Evolutionary conservation across 2,113 vertebrate genomes (phyloP).

Genomic region (Mustelus asterias): DNA sequence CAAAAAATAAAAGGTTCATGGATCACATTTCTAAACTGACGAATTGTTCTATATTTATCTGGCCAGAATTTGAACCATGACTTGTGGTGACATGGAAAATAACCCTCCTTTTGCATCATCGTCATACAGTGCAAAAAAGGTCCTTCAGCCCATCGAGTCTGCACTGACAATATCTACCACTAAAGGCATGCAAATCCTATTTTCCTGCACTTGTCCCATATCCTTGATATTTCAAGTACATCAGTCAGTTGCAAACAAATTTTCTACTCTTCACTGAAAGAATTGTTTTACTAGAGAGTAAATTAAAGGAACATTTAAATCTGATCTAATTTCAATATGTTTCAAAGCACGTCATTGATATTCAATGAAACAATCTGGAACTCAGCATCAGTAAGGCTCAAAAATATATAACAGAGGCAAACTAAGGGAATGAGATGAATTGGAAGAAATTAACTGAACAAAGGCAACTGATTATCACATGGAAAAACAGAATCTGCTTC

Average conservation of each 20-base stretch:
- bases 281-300: neutral
- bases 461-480: neutral
- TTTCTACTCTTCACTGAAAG: neutral
- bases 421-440: neutral
- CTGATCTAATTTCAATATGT: neutral
- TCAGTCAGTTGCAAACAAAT: neutral
- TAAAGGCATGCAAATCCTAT: too few species aligned
- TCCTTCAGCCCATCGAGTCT: too few species aligned
- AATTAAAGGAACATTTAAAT: neutral
- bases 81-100: neutral
- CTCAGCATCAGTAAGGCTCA: neutral
- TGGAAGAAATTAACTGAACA: neutral
- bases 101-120: too few species aligned
- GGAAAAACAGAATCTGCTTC: neutral
- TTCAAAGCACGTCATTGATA: neutral
- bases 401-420: neutral
- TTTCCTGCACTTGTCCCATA: too few species aligned
- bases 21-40: neutral
- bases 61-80: neutral
- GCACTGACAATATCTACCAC: too few species aligned
- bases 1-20: neutral
- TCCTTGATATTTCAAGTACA: too few species aligned
- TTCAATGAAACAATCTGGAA: neutral
- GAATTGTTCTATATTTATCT: neutral
- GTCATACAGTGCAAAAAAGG: too few species aligned